Percentiles rank a stretch among this genome's conserved stretches.
phyloP scores from a whole-genome alignment of 2,888 invertebrate species.

The Agrochola circellaris region DNA sequence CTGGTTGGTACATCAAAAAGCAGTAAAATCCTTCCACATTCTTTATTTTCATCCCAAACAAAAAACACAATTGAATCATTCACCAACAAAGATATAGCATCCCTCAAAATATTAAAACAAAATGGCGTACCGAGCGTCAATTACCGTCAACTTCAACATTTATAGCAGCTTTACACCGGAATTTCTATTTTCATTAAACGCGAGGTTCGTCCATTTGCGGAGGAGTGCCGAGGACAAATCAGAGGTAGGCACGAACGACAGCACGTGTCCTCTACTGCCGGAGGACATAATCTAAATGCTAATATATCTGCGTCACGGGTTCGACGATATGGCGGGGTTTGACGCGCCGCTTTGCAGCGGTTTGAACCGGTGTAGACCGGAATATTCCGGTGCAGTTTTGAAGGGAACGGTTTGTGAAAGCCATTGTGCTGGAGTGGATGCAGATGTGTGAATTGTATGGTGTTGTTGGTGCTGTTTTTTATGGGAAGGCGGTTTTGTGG shows the following conservation, averaged over 20 bases:
- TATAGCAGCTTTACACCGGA: constrained; percentile 55
- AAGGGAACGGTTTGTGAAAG: constrained; percentile 25
- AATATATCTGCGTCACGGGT: constrained; percentile 81
- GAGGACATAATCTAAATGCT: constrained; percentile 87
- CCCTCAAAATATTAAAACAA: constrained; percentile 43
- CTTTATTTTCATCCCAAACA: constrained; percentile 3
- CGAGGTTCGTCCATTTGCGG: constrained; percentile 64
- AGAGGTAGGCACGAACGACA: constrained; percentile 66
- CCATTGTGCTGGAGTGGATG: constrained; percentile 30
- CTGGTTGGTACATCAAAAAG: constrained; percentile 3
- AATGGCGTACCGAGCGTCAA: constrained; percentile 45
- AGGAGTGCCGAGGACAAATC: constrained; percentile 70
- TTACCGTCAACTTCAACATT: constrained; percentile 56
- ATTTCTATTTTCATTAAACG: constrained; percentile 70
- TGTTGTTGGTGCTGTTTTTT: neutral
- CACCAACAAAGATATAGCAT: constrained; percentile 9
- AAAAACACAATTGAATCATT: constrained; percentile 30
- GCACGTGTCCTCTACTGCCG: constrained; percentile 75
- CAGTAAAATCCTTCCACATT: neutral
- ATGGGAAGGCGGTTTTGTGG: constrained; percentile 2
- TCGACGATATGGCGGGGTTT: constrained; percentile 62
- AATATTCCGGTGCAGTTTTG: constrained; percentile 56
- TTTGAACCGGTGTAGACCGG: constrained; percentile 42
- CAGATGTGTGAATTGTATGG: constrained; percentile 23
- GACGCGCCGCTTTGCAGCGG: constrained; percentile 54